Conservation (phyloP, 2,113 vertebrate genomes). For the Gallinago undulata region DNA sequence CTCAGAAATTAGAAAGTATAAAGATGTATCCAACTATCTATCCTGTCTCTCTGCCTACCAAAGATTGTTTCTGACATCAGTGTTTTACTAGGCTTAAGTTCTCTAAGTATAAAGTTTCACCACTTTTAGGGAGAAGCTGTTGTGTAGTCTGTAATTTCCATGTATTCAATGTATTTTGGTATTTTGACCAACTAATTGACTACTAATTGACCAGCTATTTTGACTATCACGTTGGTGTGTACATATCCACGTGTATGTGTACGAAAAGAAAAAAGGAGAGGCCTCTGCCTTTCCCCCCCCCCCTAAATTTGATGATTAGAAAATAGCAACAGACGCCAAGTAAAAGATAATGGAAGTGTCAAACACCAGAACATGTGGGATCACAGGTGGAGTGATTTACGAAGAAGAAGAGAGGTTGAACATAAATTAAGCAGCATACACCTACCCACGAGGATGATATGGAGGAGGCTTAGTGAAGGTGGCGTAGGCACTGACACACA, state of each 20-base stretch:
- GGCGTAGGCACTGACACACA: not conserved
- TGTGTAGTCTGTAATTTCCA: not conserved
- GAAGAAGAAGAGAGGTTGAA: not conserved
- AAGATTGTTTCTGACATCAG: not conserved
- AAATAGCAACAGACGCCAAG: not conserved
- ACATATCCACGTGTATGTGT: not conserved
- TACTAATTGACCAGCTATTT: not conserved
- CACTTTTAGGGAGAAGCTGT: not conserved
- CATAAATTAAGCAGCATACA: not conserved
- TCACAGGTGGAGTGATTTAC: not conserved
- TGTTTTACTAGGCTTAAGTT: not conserved
- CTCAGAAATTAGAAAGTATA: not conserved
- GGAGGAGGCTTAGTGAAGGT: not conserved
- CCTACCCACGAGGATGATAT: not conserved
- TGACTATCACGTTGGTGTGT: not conserved
- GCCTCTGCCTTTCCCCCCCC: not conserved
- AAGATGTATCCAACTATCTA: not conserved
- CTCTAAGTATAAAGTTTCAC: not conserved
- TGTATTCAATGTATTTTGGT: not conserved
- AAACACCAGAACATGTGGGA: not conserved
- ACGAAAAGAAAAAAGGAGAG: not conserved
- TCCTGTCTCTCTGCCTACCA: not conserved
- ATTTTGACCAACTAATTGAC: not conserved
- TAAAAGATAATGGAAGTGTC: not conserved
- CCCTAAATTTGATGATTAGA: not conserved